phyloP scores from a whole-genome alignment of 2,888 invertebrate genomes.

The Glaucopsyche alexis region DNA sequence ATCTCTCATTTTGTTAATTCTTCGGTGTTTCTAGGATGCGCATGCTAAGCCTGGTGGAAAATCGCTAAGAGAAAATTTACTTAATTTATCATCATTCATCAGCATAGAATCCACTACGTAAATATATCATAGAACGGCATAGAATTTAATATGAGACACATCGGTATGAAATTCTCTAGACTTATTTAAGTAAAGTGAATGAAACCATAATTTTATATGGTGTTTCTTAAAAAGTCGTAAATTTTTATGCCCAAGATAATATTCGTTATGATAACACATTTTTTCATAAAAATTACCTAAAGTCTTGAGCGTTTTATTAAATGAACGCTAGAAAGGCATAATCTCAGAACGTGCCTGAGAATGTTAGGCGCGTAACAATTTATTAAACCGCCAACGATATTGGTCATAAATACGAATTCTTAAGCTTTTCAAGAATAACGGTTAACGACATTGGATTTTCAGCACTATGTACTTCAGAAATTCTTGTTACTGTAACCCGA shows the following conservation, averaged over 20 bases:
- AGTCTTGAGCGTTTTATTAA: background rate
- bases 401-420: background rate
- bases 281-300: background rate
- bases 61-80: too few species aligned
- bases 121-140: background rate
- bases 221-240: constrained; percentile 11
- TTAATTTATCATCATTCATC: too few species aligned
- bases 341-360: background rate
- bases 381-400: background rate
- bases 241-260: background rate
- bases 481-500: too few species aligned
- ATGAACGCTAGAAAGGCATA: constrained; percentile 4
- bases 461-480: background rate
- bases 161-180: background rate
- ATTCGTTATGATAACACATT: background rate
- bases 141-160: background rate
- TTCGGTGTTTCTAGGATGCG: too few species aligned
- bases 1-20: too few species aligned
- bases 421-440: background rate
- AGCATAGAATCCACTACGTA: background rate
- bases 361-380: background rate
- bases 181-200: background rate
- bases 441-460: background rate
- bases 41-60: too few species aligned
- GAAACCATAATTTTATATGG: background rate